phyloP scores from a whole-genome alignment of 2,888 invertebrate species.

The Hermodice carunculata region DNA sequence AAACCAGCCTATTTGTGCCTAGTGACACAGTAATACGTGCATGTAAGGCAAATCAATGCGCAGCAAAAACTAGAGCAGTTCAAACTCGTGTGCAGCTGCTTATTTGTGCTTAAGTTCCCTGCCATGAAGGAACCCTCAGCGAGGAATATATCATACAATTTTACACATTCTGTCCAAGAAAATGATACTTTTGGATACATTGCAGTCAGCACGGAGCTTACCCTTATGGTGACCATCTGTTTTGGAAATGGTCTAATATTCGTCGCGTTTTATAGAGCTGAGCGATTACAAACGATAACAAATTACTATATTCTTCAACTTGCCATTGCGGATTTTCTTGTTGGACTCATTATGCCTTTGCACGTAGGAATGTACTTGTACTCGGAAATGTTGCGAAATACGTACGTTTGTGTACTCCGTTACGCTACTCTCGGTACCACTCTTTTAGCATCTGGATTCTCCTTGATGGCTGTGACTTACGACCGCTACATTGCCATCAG shows the following conservation, averaged over 20 bases:
- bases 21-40: too few relatives aligned
- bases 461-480: background rate
- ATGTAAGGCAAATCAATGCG: too few relatives aligned
- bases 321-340: background rate
- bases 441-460: background rate
- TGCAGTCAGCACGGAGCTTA: background rate
- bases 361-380: background rate
- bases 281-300: background rate
- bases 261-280: background rate
- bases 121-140: too few relatives aligned
- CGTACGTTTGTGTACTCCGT: background rate
- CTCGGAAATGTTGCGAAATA: background rate
- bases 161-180: background rate
- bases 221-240: background rate
- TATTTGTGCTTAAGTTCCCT: too few relatives aligned
- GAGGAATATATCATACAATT: too few relatives aligned
- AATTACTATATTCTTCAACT: background rate
- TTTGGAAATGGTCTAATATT: background rate
- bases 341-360: background rate
- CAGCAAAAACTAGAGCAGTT: too few relatives aligned
- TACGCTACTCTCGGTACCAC: background rate
- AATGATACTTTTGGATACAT: background rate
- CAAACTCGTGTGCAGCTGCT: too few relatives aligned
- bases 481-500: background rate
- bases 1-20: too few relatives aligned